phyloP scores from a whole-genome alignment of 2,797 vertebrate genomes.

The Coregonus ussuriensis region DNA sequence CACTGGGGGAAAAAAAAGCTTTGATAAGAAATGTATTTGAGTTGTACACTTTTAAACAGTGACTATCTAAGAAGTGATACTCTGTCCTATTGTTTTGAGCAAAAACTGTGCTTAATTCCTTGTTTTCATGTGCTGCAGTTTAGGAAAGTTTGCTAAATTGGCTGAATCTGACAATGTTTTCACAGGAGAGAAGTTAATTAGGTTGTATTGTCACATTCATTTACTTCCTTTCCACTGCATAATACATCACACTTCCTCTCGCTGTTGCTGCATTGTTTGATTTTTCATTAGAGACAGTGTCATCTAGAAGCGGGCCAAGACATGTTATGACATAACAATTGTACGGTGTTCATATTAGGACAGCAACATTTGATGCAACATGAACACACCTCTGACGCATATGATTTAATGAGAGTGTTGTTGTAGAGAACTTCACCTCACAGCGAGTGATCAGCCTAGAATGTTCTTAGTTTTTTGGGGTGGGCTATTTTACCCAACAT shows the following conservation, averaged over 20 bases:
- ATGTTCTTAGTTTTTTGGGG: too few species aligned
- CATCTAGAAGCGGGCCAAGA: constrained; percentile 23
- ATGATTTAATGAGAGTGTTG: not conserved
- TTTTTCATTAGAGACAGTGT: constrained; percentile 31
- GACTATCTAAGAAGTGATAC: not conserved
- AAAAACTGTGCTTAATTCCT: constrained; percentile 30
- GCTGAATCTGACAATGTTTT: constrained; percentile 56
- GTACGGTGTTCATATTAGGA: not conserved
- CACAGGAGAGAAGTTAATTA: constrained; percentile 51
- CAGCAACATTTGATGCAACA: not conserved
- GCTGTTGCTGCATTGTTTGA: constrained; percentile 12
- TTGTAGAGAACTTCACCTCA: not conserved
- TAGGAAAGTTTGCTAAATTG: constrained; percentile 59
- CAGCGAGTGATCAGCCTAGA: too few species aligned
- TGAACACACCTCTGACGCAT: not conserved
- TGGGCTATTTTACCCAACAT: too few species aligned
- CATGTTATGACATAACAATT: constrained; percentile 1
- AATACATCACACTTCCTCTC: constrained; percentile 13
- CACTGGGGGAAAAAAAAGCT: constrained; percentile 55
- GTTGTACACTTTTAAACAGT: constrained; percentile 24
- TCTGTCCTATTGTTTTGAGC: constrained; percentile 43
- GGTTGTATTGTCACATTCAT: constrained; percentile 40
- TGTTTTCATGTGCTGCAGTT: constrained; percentile 37
- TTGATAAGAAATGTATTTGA: constrained; percentile 50
- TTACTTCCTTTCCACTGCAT: constrained; percentile 29